phyloP scores from a whole-genome alignment of 2,797 vertebrate species.

The Threskiornis aethiopicus region DNA sequence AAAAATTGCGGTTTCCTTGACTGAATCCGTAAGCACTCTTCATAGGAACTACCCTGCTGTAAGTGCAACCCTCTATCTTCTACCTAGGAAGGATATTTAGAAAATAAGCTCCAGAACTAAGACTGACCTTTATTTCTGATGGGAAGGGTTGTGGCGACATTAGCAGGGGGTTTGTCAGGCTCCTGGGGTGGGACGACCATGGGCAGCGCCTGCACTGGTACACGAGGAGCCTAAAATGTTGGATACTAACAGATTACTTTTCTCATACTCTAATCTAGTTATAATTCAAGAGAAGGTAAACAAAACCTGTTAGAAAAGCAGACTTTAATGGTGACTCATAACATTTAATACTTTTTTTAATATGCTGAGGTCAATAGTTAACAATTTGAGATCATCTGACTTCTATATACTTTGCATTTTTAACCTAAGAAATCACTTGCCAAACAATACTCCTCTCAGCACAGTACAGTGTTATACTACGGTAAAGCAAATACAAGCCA shows the following conservation, averaged over 20 bases:
- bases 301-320: slow-evolving; percentile 1
- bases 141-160: slow-evolving; percentile 80
- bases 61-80: slow-evolving; percentile 28
- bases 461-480: neutral
- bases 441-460: neutral
- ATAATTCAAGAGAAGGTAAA: slow-evolving; percentile 31
- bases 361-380: neutral
- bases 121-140: slow-evolving; percentile 85
- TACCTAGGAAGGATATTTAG: slow-evolving; percentile 30
- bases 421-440: neutral
- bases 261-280: slow-evolving; percentile 15
- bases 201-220: slow-evolving; percentile 85
- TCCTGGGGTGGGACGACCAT: slow-evolving; percentile 86
- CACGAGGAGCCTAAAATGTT: slow-evolving; percentile 80
- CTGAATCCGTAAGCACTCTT: slow-evolving; percentile 6
- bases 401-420: neutral
- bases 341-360: neutral
- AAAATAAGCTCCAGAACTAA: slow-evolving; percentile 39
- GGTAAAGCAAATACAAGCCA: neutral
- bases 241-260: slow-evolving; percentile 51
- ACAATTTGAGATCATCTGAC: neutral
- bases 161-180: slow-evolving; percentile 84
- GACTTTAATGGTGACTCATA: neutral
- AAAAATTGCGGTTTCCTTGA: neutral
- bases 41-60: neutral